phyloP scores from a whole-genome alignment of 2,888 invertebrate species.

The Mactromeris polynyma region DNA sequence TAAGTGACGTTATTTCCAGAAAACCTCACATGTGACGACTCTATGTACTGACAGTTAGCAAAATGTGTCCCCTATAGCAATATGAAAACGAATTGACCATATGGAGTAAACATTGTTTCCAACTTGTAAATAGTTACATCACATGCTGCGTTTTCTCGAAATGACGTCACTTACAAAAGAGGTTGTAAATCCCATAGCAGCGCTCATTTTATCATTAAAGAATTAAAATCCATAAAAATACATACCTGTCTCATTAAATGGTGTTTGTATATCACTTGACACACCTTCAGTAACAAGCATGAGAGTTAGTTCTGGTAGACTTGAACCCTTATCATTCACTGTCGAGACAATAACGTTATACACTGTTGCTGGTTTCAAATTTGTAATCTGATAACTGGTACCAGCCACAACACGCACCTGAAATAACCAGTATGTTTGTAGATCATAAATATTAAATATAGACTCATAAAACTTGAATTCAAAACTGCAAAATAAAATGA shows the following conservation, averaged over 20 bases:
- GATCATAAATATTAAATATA: not conserved
- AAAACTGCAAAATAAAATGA: not conserved
- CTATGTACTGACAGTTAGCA: no score
- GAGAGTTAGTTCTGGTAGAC: conserved; percentile 66
- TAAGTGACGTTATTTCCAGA: no score
- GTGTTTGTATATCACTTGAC: conserved; percentile 1
- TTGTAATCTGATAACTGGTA: conserved; percentile 46
- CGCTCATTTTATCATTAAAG: not conserved
- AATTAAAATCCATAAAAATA: not conserved
- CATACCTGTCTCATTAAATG: conserved; percentile 68
- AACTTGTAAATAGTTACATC: no score
- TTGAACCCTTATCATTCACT: conserved; percentile 67
- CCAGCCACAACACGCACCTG: conserved; percentile 45
- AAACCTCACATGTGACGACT: no score
- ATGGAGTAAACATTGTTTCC: no score
- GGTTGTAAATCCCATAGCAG: no score
- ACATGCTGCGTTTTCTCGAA: no score
- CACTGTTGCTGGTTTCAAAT: conserved; percentile 55
- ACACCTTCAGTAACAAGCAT: conserved; percentile 70
- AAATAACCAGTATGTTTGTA: not conserved
- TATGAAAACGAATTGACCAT: no score
- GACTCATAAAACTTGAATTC: not conserved
- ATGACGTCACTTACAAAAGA: no score
- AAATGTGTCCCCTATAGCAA: no score
- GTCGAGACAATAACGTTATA: conserved; percentile 67